A percentile compares a stretch with the other conserved stretches of the same genome.
phyloP scores from a whole-genome alignment of 1,140 invertebrate genomes.

The Macrostomum lignano region DNA sequence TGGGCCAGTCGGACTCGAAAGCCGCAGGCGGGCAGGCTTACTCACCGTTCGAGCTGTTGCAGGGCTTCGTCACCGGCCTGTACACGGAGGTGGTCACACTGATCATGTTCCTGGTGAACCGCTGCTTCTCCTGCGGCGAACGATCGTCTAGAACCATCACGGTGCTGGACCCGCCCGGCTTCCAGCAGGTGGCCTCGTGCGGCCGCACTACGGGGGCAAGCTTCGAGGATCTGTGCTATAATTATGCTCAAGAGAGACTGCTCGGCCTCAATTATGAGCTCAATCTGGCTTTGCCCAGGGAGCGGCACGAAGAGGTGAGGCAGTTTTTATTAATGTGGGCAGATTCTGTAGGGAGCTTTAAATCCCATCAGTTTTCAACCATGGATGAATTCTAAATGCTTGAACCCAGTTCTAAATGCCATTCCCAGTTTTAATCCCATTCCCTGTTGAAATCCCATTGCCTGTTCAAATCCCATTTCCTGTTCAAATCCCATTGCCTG shows the following conservation, averaged over 20 bases:
- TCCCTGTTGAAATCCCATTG: no score
- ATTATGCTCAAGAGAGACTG: conserved; percentile 65
- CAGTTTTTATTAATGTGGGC: no score
- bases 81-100: conserved; percentile 62
- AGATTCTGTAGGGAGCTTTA: no score
- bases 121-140: conserved; percentile 24
- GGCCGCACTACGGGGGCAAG: conserved; percentile 42
- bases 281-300: neutral
- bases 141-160: conserved; percentile 29
- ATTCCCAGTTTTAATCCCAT: no score
- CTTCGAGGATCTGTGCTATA: conserved; percentile 60
- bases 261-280: conserved; percentile 16
- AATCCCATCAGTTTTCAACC: no score
- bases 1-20: conserved; percentile 12
- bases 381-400: no score
- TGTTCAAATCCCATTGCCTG: no score
- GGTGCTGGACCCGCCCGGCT: conserved; percentile 55
- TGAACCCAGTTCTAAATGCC: no score
- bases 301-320: neutral
- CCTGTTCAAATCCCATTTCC: no score
- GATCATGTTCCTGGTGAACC: conserved; percentile 58
- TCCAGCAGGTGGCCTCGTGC: conserved; percentile 57
- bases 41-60: conserved; percentile 40
- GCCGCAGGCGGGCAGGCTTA: conserved; percentile 5
- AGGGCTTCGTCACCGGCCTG: conserved; percentile 52